Evolutionary conservation across 1,140 invertebrate species (phyloP).

Genomic region (Sinonovacula constricta): DNA sequence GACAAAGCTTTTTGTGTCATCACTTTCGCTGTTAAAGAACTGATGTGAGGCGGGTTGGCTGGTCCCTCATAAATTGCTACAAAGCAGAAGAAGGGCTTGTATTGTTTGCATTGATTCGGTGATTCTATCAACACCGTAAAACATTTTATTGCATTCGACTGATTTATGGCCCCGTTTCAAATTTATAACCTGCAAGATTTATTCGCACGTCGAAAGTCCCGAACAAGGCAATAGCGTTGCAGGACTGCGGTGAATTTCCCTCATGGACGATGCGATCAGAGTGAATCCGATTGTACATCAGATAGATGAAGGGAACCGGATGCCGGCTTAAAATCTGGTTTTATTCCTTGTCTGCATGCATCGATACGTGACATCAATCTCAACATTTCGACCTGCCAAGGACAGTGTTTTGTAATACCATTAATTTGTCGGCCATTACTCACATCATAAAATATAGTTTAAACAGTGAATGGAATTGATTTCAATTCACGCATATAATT

Average conservation of each 20-base stretch:
- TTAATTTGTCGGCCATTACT: no score
- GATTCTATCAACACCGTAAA: slow-evolving; percentile 42
- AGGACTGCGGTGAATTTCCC: not conserved
- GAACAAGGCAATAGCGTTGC: not conserved
- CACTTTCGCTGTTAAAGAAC: slow-evolving; percentile 24
- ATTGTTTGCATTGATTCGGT: slow-evolving; percentile 18
- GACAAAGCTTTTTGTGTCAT: slow-evolving; percentile 42
- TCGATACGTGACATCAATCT: no score
- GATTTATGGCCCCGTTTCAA: slow-evolving; percentile 44
- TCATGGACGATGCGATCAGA: no score
- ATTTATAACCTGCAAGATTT: slow-evolving; percentile 50
- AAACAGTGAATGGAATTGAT: no score
- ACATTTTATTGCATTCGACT: slow-evolving; percentile 49
- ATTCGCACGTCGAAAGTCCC: slow-evolving; percentile 17
- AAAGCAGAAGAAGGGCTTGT: slow-evolving; percentile 46
- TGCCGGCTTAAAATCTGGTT: no score
- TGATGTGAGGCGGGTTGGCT: slow-evolving; percentile 39
- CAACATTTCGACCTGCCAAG: no score
- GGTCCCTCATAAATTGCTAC: slow-evolving; percentile 40
- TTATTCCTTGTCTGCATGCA: no score
- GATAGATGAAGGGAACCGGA: not conserved
- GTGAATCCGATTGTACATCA: not conserved
- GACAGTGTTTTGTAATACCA: no score
- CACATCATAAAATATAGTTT: no score
- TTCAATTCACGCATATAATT: no score